phyloP scores from a whole-genome alignment of 2,113 vertebrate genomes.

The Lycocorax pyrrhopterus region DNA sequence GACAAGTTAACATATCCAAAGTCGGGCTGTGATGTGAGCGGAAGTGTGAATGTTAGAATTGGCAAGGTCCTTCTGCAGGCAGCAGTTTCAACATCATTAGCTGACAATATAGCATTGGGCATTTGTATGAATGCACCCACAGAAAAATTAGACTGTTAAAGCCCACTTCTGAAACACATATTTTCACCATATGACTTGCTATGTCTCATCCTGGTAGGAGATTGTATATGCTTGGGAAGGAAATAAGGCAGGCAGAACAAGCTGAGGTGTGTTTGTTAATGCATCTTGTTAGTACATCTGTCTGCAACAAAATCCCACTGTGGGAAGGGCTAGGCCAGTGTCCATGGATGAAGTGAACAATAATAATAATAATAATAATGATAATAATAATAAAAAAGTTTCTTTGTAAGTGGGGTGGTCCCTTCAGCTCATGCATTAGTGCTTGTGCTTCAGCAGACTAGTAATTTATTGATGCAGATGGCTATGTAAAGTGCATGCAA shows the following conservation, averaged over 20 bases:
- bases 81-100: not conserved
- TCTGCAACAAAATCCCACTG: not conserved
- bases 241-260: not conserved
- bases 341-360: not conserved
- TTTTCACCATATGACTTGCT: not conserved
- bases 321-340: not conserved
- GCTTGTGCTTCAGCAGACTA: constrained; percentile 55
- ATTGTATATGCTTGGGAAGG: not conserved
- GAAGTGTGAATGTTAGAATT: not conserved
- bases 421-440: constrained; percentile 68
- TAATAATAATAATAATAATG: not conserved
- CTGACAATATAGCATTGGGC: not conserved
- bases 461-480: constrained; percentile 85
- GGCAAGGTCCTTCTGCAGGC: not conserved
- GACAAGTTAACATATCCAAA: not conserved
- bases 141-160: not conserved
- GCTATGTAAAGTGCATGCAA: constrained; percentile 86
- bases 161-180: not conserved
- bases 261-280: not conserved
- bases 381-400: constrained; percentile 46
- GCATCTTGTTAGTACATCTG: not conserved
- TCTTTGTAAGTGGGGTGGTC: constrained; percentile 60
- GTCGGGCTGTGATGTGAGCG: not conserved
- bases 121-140: not conserved
- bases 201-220: not conserved